Evolutionary conservation across 2,797 vertebrate genomes (phyloP), one percentile per base, ranked within the genome.

Genomic region (Acanthurus tractus): DNA sequence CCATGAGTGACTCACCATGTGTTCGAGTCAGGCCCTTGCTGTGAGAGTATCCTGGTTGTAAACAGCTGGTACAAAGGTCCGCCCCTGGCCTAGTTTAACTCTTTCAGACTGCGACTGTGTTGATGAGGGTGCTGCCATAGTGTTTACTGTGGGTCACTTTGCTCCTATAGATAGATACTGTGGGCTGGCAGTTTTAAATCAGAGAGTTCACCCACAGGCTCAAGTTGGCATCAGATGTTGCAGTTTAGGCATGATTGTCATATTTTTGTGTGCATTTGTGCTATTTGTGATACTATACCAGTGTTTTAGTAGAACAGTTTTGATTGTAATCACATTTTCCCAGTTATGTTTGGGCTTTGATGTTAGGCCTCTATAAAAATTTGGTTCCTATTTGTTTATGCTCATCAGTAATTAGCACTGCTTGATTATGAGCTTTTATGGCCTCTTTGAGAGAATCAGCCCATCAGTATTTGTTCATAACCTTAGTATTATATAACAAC

Each of bases 41-140:
- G 25, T 67, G 57, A 46, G 66, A 66, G 70, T 13, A 64, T 25
- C 46, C 29, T 82, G 72, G 74, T 73, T 79, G 84, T 86, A 86
- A 89, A 86, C 73, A 78, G 72, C 65, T 66, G 57, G 86, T 79
- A 18, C 85, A 87, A 91, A 88, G 82, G 73, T 90, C 71, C 57
- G 40, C 45, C 56, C 3, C 66, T 75, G 78, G 62, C 79, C 83
- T 84, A 58, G 56, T 89, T 89, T 55, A 54, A 62, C 76, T 76
- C 46, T 62, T 71, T 66, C 46, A 20, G 59, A 25, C 20, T 15
- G 52, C 23, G 55, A 61, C 49, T 48, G 72, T 53, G 66, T 46
- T 70, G 44, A 12, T 38, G 23, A 57, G 6, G 4, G 14, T 48
- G 59, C 70, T 34, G 29, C 29, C 20, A 3, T 0, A 18, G 48